Base-by-base conservation (phyloP, 23 tunicate species). In the Aplidium turbinatum region DNA sequence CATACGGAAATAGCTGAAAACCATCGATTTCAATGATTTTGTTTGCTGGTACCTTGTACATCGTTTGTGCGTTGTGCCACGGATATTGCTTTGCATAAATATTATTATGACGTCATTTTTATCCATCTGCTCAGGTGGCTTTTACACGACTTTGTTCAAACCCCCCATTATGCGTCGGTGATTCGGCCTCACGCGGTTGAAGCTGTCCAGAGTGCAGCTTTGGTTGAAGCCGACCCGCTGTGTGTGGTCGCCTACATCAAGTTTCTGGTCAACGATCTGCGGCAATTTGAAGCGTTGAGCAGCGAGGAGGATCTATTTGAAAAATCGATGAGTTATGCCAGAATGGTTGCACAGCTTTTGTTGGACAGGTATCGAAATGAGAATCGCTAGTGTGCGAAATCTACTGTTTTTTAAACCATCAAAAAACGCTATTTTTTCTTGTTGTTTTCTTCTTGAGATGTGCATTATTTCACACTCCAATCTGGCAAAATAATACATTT, bases 361-460 rank as follows among this genome's bases (percentile, higher is more conserved):
- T 61, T 87, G 9, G 79, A 87, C 72, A 66, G 96, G 72, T 83
- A 26, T n/a, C n/a, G n/a, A n/a, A n/a, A n/a, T n/a, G n/a, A n/a
- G n/a, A n/a, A n/a, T n/a, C n/a, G n/a, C n/a, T n/a, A n/a, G n/a
- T n/a, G n/a, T n/a, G n/a, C n/a, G n/a, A n/a, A n/a, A n/a, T n/a
- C n/a, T n/a, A n/a, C n/a, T n/a, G n/a, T n/a, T n/a, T n/a, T n/a
- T n/a, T n/a, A n/a, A n/a, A n/a, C n/a, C n/a, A n/a, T n/a, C n/a
- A n/a, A n/a, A n/a, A n/a, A n/a, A n/a, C n/a, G n/a, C n/a, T n/a
- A n/a, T n/a, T n/a, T n/a, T n/a, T n/a, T n/a, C n/a, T n/a, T n/a
- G n/a, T n/a, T n/a, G n/a, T n/a, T n/a, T n/a, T n/a, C n/a, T n/a
- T n/a, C n/a, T n/a, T n/a, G n/a, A n/a, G n/a, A n/a, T n/a, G n/a